phyloP scores from a whole-genome alignment of 2,888 invertebrate species.

The Cylloceria caligata region DNA sequence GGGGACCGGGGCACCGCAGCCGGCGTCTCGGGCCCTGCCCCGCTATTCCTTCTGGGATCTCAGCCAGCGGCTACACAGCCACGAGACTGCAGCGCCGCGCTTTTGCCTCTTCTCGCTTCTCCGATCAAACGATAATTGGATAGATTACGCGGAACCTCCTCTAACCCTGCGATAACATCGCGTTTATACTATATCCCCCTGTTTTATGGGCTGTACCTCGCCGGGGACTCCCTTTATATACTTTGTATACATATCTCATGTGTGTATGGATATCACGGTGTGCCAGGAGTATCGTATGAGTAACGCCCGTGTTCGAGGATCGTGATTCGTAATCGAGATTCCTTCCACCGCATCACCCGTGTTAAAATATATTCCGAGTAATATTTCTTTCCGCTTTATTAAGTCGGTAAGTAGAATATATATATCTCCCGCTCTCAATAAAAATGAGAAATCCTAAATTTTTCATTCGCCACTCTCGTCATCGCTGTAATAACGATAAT shows the following conservation, averaged over 20 bases:
- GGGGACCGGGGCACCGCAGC: slow-evolving; percentile 33
- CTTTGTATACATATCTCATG: slow-evolving; percentile 42
- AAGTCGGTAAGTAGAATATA: neutral
- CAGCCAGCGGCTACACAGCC: slow-evolving; percentile 13
- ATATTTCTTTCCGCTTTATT: neutral
- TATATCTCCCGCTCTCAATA: neutral
- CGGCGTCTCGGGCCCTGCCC: slow-evolving; percentile 39
- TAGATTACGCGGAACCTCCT: slow-evolving; percentile 84
- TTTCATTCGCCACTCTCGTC: slow-evolving; percentile 6
- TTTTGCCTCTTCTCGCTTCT: slow-evolving; percentile 65
- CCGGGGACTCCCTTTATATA: slow-evolving; percentile 69
- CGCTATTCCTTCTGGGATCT: slow-evolving; percentile 56
- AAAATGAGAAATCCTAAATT: slow-evolving; percentile 2
- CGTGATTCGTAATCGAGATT: slow-evolving; percentile 60
- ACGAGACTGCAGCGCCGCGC: slow-evolving; percentile 48
- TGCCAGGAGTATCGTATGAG: slow-evolving; percentile 56
- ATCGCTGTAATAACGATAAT: slow-evolving; percentile 34
- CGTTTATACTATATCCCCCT: slow-evolving; percentile 75
- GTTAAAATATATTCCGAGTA: neutral
- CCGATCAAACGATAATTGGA: slow-evolving; percentile 84
- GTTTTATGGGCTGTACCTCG: slow-evolving; percentile 77
- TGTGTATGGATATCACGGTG: slow-evolving; percentile 38
- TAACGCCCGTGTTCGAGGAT: slow-evolving; percentile 57
- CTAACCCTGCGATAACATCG: slow-evolving; percentile 80
- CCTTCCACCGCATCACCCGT: slow-evolving; percentile 16